Percentiles rank a stretch among this genome's conserved stretches.
Conservation (phyloP, 2,113 vertebrate genomes). For the Oreocharis arfaki region DNA sequence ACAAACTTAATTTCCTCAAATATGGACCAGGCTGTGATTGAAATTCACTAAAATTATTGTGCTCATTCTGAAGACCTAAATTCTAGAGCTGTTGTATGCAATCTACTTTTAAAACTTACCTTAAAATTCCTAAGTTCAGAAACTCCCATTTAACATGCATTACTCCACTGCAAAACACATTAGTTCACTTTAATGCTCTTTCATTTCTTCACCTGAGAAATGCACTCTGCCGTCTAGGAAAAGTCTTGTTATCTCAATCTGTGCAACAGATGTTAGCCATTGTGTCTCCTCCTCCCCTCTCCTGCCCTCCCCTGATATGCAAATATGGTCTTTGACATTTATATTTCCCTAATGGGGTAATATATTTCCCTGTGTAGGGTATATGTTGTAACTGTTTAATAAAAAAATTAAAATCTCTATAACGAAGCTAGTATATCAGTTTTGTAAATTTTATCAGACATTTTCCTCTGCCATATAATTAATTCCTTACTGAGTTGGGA, state of each 20-base stretch:
- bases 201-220: neutral
- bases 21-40: neutral
- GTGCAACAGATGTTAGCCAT: neutral
- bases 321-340: neutral
- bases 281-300: neutral
- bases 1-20: neutral
- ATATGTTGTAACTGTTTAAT: neutral
- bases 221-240: neutral
- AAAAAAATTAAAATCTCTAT: neutral
- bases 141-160: accelerated
- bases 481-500: neutral
- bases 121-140: neutral
- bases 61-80: neutral
- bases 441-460: neutral
- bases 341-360: neutral
- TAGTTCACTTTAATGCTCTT: neutral
- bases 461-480: neutral
- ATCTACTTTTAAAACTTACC: neutral
- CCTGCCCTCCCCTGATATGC: neutral
- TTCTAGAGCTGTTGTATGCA: neutral
- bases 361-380: neutral
- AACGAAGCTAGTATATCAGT: neutral
- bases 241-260: neutral
- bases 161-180: neutral
- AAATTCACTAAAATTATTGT: neutral